Evolutionary conservation across 2,888 invertebrate species (phyloP), one percentile per base, ranked within the genome.

Genomic region (Seira ritae): DNA sequence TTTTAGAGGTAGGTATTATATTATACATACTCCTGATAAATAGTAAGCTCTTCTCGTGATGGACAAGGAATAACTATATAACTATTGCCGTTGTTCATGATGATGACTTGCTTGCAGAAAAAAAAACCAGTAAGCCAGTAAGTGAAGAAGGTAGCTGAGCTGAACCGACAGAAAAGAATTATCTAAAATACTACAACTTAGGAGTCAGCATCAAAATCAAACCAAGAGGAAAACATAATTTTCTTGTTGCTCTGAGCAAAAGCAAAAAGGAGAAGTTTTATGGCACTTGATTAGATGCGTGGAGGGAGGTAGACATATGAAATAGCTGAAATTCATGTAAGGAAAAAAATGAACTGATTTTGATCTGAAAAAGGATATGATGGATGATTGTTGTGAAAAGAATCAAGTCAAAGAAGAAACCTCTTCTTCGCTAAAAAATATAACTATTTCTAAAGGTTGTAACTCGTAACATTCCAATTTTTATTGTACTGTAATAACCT

Each of bases 311-410:
- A 72, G 37, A 55, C 19, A 65, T 67, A 65, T 67, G 50, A 31
- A 73, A 66, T 46, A 78, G 67, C 31, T 66, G 72, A 72, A 55
- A 72, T 37, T 79, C 72, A 31, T 79, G 70, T 70, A 65, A 70
- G 23, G 74, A 42, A 66, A 80, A 77, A 76, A 76, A 67, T 72
- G 72, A 72, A 76, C 81, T 82, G 81, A 82, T 82, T 82, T 77
- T 31, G 60, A 82, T 82, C 76, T 82, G 81, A 82, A 82, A 80
- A 66, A 82, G 76, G 81, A 76, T 82, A 82, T 82, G 76, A 82
- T 76, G 81, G 72, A 76, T 82, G 81, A 82, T 82, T 76, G 68
- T 76, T 82, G 80, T 81, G 78, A 81, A 76, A 80, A 67, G 31
- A 50, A 60, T 79, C 69, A 76, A 76, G 62, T 50, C 19, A 46